These are phyloP conservation scores for Bombus turneri DNA, from an alignment of 1,140 invertebrate species.

Conservation along the genomic window DNA sequence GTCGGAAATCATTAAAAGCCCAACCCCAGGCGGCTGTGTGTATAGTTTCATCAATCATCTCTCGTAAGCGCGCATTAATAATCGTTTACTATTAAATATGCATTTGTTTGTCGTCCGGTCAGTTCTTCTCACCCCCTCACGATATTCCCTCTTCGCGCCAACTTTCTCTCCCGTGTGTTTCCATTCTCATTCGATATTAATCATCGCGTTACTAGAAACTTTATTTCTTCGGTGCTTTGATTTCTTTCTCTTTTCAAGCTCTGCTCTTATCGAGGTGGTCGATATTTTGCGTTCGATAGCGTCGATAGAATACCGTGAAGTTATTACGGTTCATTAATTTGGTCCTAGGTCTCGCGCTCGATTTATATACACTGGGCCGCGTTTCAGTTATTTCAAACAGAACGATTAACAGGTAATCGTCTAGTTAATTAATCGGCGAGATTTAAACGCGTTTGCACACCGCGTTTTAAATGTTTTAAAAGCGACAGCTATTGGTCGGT, in stretches of 20 bases:
- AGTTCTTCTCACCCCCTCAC: slow-evolving; percentile 21
- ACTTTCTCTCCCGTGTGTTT: neutral
- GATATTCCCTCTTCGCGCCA: neutral
- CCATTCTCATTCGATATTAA: neutral
- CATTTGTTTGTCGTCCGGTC: slow-evolving; percentile 67
- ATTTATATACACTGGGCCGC: neutral
- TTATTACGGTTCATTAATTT: neutral
- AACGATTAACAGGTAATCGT: slow-evolving; percentile 7
- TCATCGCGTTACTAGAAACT: neutral
- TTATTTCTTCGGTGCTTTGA: no score
- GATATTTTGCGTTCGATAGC: neutral
- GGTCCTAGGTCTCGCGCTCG: no score
- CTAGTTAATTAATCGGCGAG: slow-evolving; percentile 6
- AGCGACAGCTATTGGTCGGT: neutral
- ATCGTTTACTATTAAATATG: slow-evolving; percentile 75
- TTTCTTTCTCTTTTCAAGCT: neutral
- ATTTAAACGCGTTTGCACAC: neutral
- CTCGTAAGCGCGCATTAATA: slow-evolving; percentile 74
- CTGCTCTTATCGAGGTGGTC: neutral
- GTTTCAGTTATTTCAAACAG: neutral
- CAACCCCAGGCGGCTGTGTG: slow-evolving; percentile 14
- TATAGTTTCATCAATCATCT: slow-evolving; percentile 72
- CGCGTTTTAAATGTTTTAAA: slow-evolving; percentile 39
- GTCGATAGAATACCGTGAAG: neutral
- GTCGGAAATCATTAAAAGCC: slow-evolving; percentile 48